Conservation (phyloP, 2,113 vertebrate species). For the Catharus bicknelli region DNA sequence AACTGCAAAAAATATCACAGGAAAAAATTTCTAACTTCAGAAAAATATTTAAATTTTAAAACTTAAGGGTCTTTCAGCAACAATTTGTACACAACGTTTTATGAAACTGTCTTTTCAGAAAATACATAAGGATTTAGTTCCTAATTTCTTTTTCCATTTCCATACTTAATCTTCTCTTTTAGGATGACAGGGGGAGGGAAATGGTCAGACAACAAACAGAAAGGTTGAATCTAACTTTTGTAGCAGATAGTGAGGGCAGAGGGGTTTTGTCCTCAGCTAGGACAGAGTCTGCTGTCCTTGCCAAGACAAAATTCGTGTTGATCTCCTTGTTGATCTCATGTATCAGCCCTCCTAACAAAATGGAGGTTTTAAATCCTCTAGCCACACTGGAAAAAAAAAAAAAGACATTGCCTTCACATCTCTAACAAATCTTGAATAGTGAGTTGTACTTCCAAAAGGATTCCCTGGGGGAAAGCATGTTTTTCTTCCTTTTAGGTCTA, state of each 20-base stretch:
- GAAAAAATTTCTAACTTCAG: neutral
- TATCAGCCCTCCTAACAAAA: neutral
- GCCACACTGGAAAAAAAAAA: neutral
- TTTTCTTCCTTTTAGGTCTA: neutral
- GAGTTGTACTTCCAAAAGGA: neutral
- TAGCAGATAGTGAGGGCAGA: neutral
- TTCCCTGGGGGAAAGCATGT: neutral
- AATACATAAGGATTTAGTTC: neutral
- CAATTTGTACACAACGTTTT: accelerated
- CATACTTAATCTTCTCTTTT: neutral
- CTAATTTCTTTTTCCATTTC: neutral
- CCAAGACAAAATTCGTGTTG: neutral
- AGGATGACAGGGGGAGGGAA: neutral
- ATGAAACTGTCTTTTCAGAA: neutral
- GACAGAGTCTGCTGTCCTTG: neutral
- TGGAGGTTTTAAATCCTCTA: neutral
- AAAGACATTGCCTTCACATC: neutral
- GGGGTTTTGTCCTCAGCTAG: neutral
- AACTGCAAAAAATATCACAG: neutral
- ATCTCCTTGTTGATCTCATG: neutral
- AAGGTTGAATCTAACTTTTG: neutral
- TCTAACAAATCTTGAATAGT: neutral
- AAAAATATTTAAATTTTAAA: neutral
- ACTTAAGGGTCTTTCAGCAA: neutral
- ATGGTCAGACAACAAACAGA: neutral